phyloP scores from a whole-genome alignment of 2,888 invertebrate genomes.

The Digitonthophagus gazella region DNA sequence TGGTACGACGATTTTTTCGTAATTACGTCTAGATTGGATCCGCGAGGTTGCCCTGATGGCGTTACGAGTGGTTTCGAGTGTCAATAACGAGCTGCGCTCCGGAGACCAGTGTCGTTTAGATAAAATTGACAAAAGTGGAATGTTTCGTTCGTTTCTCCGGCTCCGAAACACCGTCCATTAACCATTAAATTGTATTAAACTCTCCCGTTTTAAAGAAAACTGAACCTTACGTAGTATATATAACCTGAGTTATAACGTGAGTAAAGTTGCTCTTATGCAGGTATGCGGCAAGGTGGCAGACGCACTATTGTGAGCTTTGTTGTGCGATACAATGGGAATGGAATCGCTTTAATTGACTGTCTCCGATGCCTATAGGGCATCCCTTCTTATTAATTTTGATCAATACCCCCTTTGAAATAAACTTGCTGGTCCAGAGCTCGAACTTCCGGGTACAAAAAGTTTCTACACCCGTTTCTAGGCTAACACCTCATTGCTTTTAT shows the following conservation, averaged over 20 bases:
- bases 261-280: neutral
- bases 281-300: neutral
- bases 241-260: no score
- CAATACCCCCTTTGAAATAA: neutral
- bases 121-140: slow-evolving; percentile 11
- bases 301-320: neutral
- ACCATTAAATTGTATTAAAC: neutral
- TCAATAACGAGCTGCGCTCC: slow-evolving; percentile 19
- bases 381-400: neutral
- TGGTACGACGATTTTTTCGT: slow-evolving; percentile 19
- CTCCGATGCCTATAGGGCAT: neutral
- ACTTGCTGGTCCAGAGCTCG: neutral
- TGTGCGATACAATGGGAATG: neutral
- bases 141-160: neutral
- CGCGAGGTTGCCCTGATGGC: slow-evolving; percentile 19
- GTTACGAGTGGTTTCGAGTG: slow-evolving; percentile 21
- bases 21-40: slow-evolving; percentile 23
- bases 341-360: neutral
- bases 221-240: no score
- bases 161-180: neutral
- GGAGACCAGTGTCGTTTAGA: slow-evolving; percentile 9
- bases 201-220: no score
- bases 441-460: neutral
- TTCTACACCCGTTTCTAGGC: neutral
- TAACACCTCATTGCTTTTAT: neutral